Base-by-base conservation (phyloP, 1,140 invertebrate genomes). In the Hypothenemus hampei region DNA sequence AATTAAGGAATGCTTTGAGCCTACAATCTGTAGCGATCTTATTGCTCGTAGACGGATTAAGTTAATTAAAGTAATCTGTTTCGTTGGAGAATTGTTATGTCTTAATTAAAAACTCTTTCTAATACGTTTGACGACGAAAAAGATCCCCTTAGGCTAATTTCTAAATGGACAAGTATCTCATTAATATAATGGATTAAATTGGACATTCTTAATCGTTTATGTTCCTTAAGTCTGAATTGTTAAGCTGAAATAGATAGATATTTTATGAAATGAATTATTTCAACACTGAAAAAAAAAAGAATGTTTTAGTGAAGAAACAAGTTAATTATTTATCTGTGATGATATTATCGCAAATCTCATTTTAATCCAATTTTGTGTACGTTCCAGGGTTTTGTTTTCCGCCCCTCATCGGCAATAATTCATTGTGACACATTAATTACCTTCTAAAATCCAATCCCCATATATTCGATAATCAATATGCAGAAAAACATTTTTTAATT, bases 381-480 rank as follows among this genome's bases (percentile, higher is more conserved):
- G n/a, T n/a, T 10, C 46, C 7, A 18, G 4, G 19, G 16, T 50
- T 18, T 18, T 41, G 36, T 29, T 50, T 23, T 39, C 18, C 39
- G 40, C 24, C 24, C 37, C 15, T 13, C 21, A 29, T 21, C 48
- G 6, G 35, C 29, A 40, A 50, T 50, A 50, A 50, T 23, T 50
- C 48, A 40, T 41, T 23, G 6, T 50, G 48, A 50, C 48, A 50
- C 48, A 41, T 50, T 50, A 50, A 50, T 50, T 50, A 41, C n/a
- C 35, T 16, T 21, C 40, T 15, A 41, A 48, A 48, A 23, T 13
- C 46, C 46, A 23, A 36, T 33, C 22, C 31, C 13, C 35, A 48
- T 33, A 48, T 20, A 15, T 7, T 48, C 18, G 5, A 10, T 48
- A 33, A 48, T 48, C 33, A 33, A 48, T 48, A 48, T 35, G n/a